Evolutionary conservation across 2,113 vertebrate species (phyloP).

Genomic region (Poicephalus meyeri): DNA sequence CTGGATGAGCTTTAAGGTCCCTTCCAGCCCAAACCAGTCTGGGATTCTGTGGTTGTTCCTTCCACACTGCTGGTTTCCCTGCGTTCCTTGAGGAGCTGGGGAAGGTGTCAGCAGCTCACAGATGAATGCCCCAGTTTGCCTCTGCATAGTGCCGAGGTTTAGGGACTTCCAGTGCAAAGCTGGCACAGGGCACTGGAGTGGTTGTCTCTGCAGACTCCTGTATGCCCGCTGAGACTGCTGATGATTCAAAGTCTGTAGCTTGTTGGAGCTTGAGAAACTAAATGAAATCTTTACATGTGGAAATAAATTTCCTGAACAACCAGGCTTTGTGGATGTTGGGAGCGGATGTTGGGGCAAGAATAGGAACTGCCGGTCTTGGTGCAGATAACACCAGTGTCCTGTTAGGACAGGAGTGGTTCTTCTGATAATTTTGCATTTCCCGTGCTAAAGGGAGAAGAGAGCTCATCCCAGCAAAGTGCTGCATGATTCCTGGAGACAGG

Average conservation of each 20-base stretch:
- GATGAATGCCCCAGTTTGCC: fast-evolving
- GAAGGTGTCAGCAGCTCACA: not conserved
- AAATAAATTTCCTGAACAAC: not conserved
- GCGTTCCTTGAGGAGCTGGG: not conserved
- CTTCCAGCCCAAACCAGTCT: not conserved
- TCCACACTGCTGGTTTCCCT: not conserved
- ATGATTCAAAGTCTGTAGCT: not conserved
- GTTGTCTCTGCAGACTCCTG: fast-evolving
- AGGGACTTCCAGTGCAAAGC: not conserved
- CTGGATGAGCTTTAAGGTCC: not conserved
- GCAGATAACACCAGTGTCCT: not conserved
- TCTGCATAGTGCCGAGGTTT: not conserved
- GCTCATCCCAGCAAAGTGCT: not conserved
- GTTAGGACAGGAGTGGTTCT: not conserved
- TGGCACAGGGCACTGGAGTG: not conserved
- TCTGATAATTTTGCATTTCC: not conserved
- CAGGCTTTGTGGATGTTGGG: not conserved
- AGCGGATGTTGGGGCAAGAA: not conserved
- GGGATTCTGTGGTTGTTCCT: not conserved
- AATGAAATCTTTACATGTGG: not conserved
- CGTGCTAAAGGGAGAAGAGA: not conserved
- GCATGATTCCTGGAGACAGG: not conserved
- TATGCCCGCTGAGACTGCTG: not conserved
- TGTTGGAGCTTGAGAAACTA: not conserved
- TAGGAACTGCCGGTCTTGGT: not conserved